A percentile compares a stretch with the other conserved stretches of the same genome.
Conservation (phyloP, 2,888 invertebrate genomes). For the Tanypteryx hageni region DNA sequence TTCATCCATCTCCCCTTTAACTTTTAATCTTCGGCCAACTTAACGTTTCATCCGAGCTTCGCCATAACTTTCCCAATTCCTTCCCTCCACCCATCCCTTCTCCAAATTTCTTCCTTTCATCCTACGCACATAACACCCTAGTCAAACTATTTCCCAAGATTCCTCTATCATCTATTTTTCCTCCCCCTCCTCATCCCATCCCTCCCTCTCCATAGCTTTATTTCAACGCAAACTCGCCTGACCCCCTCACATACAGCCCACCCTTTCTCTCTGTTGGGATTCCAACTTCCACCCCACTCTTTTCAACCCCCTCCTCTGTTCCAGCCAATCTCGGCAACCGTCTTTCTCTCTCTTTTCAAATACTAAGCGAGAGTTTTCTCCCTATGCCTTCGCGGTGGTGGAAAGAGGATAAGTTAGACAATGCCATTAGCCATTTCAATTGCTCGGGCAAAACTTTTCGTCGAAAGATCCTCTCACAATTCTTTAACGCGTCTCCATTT, state of each 20-base stretch:
- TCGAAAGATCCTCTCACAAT: neutral
- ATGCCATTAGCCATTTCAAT: conserved; percentile 7
- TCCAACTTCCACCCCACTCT: neutral
- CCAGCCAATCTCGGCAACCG: neutral
- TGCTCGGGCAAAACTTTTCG: neutral
- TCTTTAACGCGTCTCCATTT: neutral
- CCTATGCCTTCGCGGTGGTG: neutral
- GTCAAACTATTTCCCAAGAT: neutral
- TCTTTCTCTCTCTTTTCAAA: conserved; percentile 19
- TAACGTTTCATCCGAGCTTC: too few species aligned
- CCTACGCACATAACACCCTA: neutral
- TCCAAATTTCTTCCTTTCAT: neutral
- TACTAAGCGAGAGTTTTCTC: neutral
- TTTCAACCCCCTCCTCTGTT: neutral
- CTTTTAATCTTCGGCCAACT: too few species aligned
- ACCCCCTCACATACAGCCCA: neutral
- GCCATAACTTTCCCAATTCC: too few species aligned
- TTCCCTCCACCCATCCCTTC: too few species aligned
- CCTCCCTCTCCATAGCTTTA: neutral
- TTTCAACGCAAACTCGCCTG: neutral
- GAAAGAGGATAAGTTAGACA: conserved; percentile 26
- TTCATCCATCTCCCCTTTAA: too few species aligned
- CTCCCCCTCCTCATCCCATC: neutral
- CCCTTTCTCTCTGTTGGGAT: neutral
- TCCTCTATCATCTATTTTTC: neutral